Conservation (phyloP, 2,797 vertebrate genomes). For the Synanceia verrucosa region DNA sequence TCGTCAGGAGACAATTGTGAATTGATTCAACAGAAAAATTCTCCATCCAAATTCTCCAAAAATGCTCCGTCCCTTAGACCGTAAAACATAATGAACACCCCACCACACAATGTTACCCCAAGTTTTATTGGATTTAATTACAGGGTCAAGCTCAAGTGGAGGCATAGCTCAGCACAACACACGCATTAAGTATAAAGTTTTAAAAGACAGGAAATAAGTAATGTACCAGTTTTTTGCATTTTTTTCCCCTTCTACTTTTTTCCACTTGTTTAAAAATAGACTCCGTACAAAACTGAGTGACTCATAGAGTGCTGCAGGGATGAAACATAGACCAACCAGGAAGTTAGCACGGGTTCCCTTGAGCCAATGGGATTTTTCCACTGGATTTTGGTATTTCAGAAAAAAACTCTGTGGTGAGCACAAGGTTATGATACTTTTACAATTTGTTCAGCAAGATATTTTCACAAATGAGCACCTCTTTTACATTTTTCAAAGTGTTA, state of each 20-base stretch:
- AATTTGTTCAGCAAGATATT: too few relatives aligned
- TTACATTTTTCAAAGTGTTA: too few relatives aligned
- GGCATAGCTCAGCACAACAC: neutral
- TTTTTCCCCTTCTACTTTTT: neutral
- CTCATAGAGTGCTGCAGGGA: too few relatives aligned
- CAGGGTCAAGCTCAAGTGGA: neutral
- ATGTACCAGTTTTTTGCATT: neutral
- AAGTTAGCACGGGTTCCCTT: too few relatives aligned
- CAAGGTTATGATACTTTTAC: too few relatives aligned
- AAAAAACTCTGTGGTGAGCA: too few relatives aligned
- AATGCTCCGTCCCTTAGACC: neutral
- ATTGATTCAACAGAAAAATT: neutral
- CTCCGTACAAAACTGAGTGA: neutral
- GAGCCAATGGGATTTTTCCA: too few relatives aligned
- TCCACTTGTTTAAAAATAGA: neutral
- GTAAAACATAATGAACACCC: neutral
- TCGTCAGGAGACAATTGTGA: neutral
- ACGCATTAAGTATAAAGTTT: neutral
- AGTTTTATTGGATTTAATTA: neutral
- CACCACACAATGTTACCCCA: too few relatives aligned
- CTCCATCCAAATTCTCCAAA: too few relatives aligned
- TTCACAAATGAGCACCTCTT: too few relatives aligned
- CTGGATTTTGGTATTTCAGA: too few relatives aligned
- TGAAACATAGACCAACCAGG: too few relatives aligned
- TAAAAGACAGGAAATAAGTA: neutral